Base-by-base conservation (phyloP, 2,797 vertebrate genomes). In the Taenioides sp. region DNA sequence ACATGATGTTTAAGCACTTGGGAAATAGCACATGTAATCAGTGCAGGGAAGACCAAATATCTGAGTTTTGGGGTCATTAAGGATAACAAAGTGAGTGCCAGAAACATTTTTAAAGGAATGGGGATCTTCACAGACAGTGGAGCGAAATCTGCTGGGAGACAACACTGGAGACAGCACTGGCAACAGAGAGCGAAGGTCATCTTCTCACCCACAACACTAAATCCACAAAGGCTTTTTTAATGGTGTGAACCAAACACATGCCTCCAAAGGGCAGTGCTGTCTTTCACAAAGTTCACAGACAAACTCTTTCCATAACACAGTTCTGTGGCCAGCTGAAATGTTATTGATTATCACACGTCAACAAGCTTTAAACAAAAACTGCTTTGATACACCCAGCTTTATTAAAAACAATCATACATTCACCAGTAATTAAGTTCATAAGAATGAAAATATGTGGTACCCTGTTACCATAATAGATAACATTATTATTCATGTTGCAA, bases 211-310 rank as follows among this genome's bases (percentile, higher is more conserved):
- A 75, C 82, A 83, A 79, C 77, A 76, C 77, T 70, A 77, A 85
- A 81, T 88, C 84, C 78, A 89, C 81, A 83, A 83, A 81, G 79
- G 75, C 80, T 87, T 82, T 89, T 88, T 89, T 88, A 86, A 87
- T 77, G 81, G 83, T 77, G 80, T 64, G 71, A 84, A 82, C 88
- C 72, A 72, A 88, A 85, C n/a, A 66, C 82, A 85, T 70, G 81
- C 76, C 80, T 77, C 71, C 77, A 86, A 71, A 83, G 78, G 85
- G 86, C 75, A 85, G 80, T 71, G 79, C 80, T 76, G 82, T 83
- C 66, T 71, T 80, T 77, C 71, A 50, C 65, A 65, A 65, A 76
- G 83, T 72, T 82, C 76, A 76, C 86, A 57, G 54, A 57, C 54
- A 74, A 77, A 75, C 6, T 6, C 65, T 79, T 80, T 72, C 76